These are phyloP conservation scores for Dasyurus viverrinus DNA, from an alignment of 2,113 vertebrate genomes.

Conservation along the genomic window DNA sequence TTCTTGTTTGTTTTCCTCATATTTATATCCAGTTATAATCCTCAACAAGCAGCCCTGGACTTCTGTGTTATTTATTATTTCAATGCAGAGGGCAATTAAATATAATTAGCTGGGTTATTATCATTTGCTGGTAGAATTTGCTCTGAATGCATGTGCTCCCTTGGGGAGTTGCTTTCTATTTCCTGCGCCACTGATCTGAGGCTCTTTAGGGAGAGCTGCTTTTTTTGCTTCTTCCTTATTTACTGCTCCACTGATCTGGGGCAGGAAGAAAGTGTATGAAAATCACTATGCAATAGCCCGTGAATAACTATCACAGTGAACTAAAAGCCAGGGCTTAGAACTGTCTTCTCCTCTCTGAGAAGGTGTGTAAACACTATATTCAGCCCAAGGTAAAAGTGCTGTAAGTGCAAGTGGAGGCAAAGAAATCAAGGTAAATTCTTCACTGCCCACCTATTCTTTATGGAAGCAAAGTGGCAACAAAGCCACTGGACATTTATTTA, in stretches of 20 bases:
- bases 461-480: constrained; percentile 7
- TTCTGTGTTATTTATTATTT: constrained; percentile 86
- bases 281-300: constrained; percentile 79
- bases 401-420: constrained; percentile 25
- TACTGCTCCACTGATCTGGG: constrained; percentile 86
- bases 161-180: constrained; percentile 85
- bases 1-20: constrained; percentile 67
- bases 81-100: constrained; percentile 86
- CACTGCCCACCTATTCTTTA: background rate
- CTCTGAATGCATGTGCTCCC: constrained; percentile 81
- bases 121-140: constrained; percentile 82
- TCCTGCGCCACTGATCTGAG: constrained; percentile 82
- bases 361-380: constrained; percentile 67
- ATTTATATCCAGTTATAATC: constrained; percentile 78
- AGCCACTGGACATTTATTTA: background rate
- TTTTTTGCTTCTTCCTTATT: constrained; percentile 82
- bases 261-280: constrained; percentile 83
- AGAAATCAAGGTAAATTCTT: constrained; percentile 46
- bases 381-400: constrained; percentile 62
- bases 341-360: constrained; percentile 69
- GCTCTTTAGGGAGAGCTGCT: constrained; percentile 79
- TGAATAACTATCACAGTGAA: constrained; percentile 74
- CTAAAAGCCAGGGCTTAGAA: constrained; percentile 51
- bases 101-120: constrained; percentile 86
- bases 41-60: constrained; percentile 73